Evolutionary conservation across 2,888 invertebrate genomes (phyloP).

Genomic region (Phaedon cochleariae): DNA sequence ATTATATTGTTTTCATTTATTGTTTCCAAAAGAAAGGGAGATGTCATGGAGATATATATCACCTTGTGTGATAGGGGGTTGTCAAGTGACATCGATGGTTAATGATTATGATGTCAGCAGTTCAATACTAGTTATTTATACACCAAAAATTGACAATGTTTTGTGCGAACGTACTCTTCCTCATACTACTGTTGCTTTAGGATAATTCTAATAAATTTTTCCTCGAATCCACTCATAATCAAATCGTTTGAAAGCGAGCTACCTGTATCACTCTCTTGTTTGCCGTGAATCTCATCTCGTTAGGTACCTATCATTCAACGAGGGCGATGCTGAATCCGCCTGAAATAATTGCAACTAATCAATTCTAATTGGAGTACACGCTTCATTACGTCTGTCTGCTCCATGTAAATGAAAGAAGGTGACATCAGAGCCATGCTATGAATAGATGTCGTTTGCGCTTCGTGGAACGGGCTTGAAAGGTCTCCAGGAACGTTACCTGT

Average conservation of each 20-base stretch:
- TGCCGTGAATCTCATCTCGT: not conserved
- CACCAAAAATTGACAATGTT: no score
- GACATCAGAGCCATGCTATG: not conserved
- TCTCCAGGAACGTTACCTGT: not conserved
- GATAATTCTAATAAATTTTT: no score
- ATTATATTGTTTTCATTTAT: no score
- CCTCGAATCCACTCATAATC: no score
- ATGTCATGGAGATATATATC: no score
- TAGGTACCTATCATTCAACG: not conserved
- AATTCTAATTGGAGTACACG: not conserved
- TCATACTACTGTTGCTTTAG: no score
- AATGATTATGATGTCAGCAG: no score
- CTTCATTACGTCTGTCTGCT: not conserved
- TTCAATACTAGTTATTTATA: no score
- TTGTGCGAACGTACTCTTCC: no score
- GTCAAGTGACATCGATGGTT: no score
- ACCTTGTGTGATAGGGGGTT: no score
- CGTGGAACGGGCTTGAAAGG: not conserved
- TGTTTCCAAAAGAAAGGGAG: no score
- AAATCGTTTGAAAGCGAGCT: not conserved
- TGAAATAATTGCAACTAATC: not conserved
- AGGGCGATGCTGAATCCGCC: not conserved
- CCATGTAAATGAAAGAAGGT: not conserved
- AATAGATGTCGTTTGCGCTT: not conserved
- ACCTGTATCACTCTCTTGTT: not conserved